phyloP scores from a whole-genome alignment of 2,113 vertebrate species.

The Onychorhynchus coronatus region DNA sequence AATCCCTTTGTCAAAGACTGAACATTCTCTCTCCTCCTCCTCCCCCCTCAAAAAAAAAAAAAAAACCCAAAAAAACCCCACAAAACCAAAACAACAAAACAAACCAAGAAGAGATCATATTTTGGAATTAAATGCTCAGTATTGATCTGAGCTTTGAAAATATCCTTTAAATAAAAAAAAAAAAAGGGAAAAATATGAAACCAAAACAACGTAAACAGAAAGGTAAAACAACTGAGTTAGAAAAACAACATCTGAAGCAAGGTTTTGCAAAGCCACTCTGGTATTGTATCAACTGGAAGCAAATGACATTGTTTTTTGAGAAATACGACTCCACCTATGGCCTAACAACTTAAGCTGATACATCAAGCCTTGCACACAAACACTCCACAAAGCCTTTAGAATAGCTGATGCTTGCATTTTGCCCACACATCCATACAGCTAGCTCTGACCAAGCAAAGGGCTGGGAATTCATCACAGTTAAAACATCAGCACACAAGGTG shows the following conservation, averaged over 20 bases:
- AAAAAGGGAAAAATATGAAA: not conserved
- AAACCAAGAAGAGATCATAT: not conserved
- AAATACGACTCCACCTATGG: not conserved
- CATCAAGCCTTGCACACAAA: not conserved
- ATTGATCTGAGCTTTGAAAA: not conserved
- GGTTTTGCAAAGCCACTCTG: not conserved
- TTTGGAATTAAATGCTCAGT: not conserved
- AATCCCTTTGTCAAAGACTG: not conserved
- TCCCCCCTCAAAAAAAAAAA: not conserved
- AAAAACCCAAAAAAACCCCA: not conserved
- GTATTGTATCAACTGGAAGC: not conserved
- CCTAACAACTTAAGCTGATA: not conserved
- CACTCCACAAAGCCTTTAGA: not conserved
- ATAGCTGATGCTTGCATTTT: not conserved
- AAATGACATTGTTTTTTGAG: not conserved
- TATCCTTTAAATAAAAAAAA: not conserved
- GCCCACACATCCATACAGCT: not conserved
- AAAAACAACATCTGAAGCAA: not conserved
- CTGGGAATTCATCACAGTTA: not conserved
- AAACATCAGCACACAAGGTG: not conserved
- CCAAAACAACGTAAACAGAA: not conserved
- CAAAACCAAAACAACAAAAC: not conserved
- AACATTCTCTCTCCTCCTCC: not conserved
- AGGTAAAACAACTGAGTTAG: not conserved
- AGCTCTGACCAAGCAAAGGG: not conserved